Percentiles rank a stretch among this genome's conserved stretches.
Evolutionary conservation across 2,888 invertebrate species (phyloP).

Genomic region (Cheilosia scutellata): DNA sequence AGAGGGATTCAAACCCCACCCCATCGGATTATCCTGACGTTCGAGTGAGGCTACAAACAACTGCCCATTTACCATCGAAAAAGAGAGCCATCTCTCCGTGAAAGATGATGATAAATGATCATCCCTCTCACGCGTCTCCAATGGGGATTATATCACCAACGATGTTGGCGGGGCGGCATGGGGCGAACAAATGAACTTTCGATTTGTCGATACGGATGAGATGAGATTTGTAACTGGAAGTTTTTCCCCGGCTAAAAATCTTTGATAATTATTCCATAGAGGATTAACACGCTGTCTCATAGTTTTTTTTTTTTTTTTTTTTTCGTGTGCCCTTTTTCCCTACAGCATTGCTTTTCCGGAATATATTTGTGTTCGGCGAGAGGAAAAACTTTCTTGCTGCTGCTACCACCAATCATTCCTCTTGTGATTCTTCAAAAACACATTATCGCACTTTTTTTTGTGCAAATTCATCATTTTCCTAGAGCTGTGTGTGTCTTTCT

Average conservation of each 20-base stretch:
- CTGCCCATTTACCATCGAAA: conserved; percentile 9
- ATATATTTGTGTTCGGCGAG: conserved; percentile 21
- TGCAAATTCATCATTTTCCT: conserved; percentile 60
- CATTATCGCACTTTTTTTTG: conserved; percentile 41
- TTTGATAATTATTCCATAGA: conserved; percentile 72
- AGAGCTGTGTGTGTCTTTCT: not conserved
- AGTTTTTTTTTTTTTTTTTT: conserved; percentile 14
- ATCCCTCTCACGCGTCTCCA: conserved; percentile 68
- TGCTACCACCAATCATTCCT: conserved; percentile 48
- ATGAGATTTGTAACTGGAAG: conserved; percentile 45
- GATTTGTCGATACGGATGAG: conserved; percentile 57
- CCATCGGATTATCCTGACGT: conserved; percentile 50
- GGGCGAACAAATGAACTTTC: conserved; percentile 59
- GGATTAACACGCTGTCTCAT: conserved; percentile 65
- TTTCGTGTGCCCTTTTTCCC: not conserved
- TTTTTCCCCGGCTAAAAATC: conserved; percentile 44
- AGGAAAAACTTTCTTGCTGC: conserved; percentile 19
- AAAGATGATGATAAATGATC: conserved; percentile 74
- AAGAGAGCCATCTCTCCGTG: conserved; percentile 28
- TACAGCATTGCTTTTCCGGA: not conserved
- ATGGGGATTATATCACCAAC: conserved; percentile 70
- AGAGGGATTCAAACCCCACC: conserved; percentile 22
- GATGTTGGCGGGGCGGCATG: not conserved
- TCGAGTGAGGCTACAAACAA: conserved; percentile 16
- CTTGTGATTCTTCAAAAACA: conserved; percentile 65